Conservation (phyloP, 2,797 vertebrate species). For the Oophaga sylvatica region DNA sequence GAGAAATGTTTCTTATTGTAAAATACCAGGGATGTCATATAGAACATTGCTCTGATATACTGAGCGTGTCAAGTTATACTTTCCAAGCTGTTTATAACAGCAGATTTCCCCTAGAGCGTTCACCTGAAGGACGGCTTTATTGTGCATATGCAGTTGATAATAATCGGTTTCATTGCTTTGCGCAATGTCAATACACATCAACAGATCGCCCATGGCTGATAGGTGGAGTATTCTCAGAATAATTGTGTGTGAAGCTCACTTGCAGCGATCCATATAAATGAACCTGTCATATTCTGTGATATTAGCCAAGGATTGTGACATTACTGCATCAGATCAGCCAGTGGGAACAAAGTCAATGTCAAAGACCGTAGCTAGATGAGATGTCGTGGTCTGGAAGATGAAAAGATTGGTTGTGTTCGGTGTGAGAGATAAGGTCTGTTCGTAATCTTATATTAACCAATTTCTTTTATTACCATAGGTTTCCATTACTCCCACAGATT, state of each 20-base stretch:
- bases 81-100: slow-evolving; percentile 5
- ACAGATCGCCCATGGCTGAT: slow-evolving; percentile 33
- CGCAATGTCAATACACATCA: slow-evolving; percentile 15
- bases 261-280: slow-evolving; percentile 5
- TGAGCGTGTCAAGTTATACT: background rate
- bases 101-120: slow-evolving; percentile 23
- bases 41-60: background rate
- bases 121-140: slow-evolving; percentile 27
- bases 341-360: slow-evolving; percentile 13
- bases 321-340: background rate
- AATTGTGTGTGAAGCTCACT: slow-evolving; percentile 21
- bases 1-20: background rate
- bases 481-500: no score
- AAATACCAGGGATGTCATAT: background rate
- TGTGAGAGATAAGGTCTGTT: background rate
- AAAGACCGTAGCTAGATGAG: background rate
- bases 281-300: slow-evolving; percentile 11
- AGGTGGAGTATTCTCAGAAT: slow-evolving; percentile 45
- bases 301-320: slow-evolving; percentile 14
- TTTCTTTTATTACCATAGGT: no score
- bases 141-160: slow-evolving; percentile 22
- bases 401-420: background rate
- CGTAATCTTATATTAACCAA: background rate
- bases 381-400: background rate
- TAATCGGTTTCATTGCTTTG: slow-evolving; percentile 25